phyloP scores from a whole-genome alignment of 2,113 vertebrate species.

The Perca fluviatilis region DNA sequence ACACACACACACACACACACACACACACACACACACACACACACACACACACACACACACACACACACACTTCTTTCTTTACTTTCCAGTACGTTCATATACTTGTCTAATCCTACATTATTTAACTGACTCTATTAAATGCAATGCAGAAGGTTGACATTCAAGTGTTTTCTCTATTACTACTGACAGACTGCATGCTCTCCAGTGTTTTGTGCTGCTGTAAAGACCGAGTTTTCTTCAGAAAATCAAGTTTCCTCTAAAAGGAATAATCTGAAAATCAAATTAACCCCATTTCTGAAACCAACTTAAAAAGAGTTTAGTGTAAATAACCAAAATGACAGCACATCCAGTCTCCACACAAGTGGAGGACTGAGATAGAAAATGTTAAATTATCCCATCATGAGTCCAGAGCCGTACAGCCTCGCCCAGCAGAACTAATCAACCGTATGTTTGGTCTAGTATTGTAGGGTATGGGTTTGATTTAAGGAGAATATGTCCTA shows the following conservation, averaged over 20 bases:
- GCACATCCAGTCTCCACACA: background rate
- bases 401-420: background rate
- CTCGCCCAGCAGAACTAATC: conserved; percentile 42
- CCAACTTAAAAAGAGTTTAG: background rate
- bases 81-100: background rate
- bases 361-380: conserved; percentile 12
- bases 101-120: background rate
- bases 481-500: conserved; percentile 50
- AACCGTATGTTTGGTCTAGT: conserved; percentile 46
- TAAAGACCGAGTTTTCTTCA: background rate
- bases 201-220: background rate
- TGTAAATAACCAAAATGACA: conserved; percentile 1
- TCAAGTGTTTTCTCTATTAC: background rate
- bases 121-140: background rate
- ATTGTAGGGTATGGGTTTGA: conserved; percentile 59
- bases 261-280: background rate
- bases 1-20: background rate
- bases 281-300: background rate
- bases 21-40: background rate
- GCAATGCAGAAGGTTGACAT: background rate
- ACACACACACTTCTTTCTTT: background rate
- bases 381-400: conserved; percentile 43
- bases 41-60: background rate
- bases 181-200: background rate
- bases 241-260: background rate